Percentiles rank a stretch among this genome's conserved stretches.
Conservation (phyloP, 2,113 vertebrate genomes). For the Cairina moschata region DNA sequence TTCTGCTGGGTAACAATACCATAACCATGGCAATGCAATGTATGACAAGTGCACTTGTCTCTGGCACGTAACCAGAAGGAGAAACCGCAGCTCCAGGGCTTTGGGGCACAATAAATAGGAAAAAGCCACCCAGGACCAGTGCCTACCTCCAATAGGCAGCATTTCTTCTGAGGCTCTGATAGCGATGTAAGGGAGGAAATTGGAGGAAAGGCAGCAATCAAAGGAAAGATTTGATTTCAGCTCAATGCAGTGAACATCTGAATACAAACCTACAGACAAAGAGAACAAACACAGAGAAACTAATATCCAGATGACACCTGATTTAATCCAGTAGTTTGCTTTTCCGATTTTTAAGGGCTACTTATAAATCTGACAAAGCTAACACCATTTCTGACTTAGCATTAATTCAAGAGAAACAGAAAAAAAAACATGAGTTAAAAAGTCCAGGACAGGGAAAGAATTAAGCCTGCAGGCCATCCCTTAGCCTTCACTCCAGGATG, state of each 20-base stretch:
- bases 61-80: neutral
- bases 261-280: neutral
- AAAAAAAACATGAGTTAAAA: neutral
- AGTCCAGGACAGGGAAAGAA: neutral
- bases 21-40: accelerated
- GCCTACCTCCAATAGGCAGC: neutral
- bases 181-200: neutral
- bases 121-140: neutral
- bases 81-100: neutral
- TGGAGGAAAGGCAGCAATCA: neutral
- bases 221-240: neutral
- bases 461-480: neutral
- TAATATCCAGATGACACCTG: neutral
- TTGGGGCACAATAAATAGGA: accelerated
- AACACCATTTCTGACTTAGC: neutral
- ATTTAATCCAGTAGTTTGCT: neutral
- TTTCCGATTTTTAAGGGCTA: neutral
- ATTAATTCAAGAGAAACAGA: neutral
- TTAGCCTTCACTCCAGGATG: neutral
- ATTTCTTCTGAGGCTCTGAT: neutral
- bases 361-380: neutral
- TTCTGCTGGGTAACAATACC: neutral
- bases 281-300: neutral
- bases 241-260: neutral
- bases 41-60: accelerated